Evolutionary conservation across 2,797 vertebrate genomes (phyloP), one percentile per base, ranked within the genome.

Genomic region (Rhincodon typus): DNA sequence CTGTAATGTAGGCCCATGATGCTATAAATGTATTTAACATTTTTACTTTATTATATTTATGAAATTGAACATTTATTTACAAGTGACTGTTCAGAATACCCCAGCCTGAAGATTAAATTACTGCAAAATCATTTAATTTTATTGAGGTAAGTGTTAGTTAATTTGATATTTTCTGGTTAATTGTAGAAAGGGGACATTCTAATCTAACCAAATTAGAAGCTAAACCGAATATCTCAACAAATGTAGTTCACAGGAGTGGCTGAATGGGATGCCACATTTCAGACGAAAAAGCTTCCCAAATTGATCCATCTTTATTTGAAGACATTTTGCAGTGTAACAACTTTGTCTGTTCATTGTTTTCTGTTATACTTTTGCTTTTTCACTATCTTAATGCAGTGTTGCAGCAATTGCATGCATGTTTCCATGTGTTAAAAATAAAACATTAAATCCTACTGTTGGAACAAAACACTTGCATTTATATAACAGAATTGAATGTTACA

Each of bases 21-120:
- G 70, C 46, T n/a, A 77, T 94, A 53, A 74, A 95, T 74, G 70
- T 72, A 95, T 77, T 95, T 95, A 72, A 95, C 30, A 30, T 53
- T 95, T 95, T 95, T 95, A 72, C 50, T 95, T 53, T 95, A 74
- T 95, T 95, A 66, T 95, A 53, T 95, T 95, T 95, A 77, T 95
- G 94, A 95, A 77, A 74, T 77, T 95, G 72, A 93, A 93, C n/a
- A 93, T 93, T 95, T 95, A 95, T 74, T 95, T 74, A 95, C 42
- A 34, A 91, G 46, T 77, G 70, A 95, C 50, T 77, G 34, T 95
- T 74, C 25, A 53, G 69, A 77, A 57, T 95, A 77, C 46, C 50
- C 17, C 70, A 77, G 70, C 94, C 19, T 95, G 94, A 95, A 95
- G 94, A 95, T 50, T 72, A 95, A 95, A 95, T 95, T 95, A 95